Evolutionary conservation across 2,113 vertebrate species (phyloP).

Genomic region (Tychaedon coryphoeus): DNA sequence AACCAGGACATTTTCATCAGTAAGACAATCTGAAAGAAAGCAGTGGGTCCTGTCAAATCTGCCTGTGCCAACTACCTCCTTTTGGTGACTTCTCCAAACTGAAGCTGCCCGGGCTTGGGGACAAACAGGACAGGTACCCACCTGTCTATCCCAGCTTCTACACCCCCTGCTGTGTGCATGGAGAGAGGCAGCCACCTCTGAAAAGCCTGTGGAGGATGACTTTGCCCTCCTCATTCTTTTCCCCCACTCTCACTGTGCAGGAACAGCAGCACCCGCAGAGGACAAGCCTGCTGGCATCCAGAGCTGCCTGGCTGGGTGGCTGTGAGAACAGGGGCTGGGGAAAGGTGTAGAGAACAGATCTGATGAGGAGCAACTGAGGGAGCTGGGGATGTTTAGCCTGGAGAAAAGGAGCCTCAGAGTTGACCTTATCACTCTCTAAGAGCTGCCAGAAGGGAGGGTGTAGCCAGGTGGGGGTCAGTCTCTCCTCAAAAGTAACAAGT

Average conservation of each 20-base stretch:
- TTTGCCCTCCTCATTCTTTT: background rate
- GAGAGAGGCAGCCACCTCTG: background rate
- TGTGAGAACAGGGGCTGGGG: background rate
- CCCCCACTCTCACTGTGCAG: fast-evolving
- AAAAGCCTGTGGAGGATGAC: background rate
- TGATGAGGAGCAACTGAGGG: background rate
- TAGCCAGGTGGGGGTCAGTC: background rate
- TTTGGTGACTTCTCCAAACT: background rate
- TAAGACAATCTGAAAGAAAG: background rate
- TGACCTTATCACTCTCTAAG: background rate
- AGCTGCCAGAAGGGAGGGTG: background rate
- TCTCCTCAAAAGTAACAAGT: background rate
- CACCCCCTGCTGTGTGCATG: background rate
- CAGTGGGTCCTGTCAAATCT: background rate
- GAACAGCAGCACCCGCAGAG: background rate
- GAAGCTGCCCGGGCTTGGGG: background rate
- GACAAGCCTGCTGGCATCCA: background rate
- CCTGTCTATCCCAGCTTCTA: background rate
- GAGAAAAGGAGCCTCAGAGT: background rate
- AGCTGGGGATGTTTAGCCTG: background rate
- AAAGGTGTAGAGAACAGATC: background rate
- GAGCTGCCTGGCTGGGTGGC: background rate
- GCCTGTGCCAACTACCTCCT: background rate
- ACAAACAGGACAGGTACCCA: background rate
- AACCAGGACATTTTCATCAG: background rate